Percentiles rank a stretch among this genome's conserved stretches.
Conservation (phyloP, 2,888 invertebrate genomes). For the Bugula neritina region DNA sequence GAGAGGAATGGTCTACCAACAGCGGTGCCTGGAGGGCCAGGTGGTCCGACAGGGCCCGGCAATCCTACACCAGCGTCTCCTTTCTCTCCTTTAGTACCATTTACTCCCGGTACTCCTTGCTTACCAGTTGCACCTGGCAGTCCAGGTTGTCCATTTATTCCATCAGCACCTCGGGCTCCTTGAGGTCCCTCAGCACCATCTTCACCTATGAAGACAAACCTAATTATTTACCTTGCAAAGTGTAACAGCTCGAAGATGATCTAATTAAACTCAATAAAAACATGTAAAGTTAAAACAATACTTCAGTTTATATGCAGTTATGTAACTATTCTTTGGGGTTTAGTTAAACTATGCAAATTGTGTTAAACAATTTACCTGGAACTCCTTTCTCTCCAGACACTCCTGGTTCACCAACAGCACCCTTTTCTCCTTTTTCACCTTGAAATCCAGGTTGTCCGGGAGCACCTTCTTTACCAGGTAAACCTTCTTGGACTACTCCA, state of each 20-base stretch:
- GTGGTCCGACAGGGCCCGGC: constrained; percentile 40
- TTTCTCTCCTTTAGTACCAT: constrained; percentile 30
- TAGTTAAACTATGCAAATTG: neutral
- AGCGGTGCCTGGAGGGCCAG: constrained; percentile 31
- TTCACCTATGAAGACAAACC: neutral
- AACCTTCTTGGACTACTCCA: neutral
- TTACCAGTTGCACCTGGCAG: constrained; percentile 32
- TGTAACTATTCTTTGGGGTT: neutral
- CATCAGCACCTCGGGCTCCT: constrained; percentile 8
- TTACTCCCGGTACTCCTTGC: constrained; percentile 31
- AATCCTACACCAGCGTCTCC: constrained; percentile 33
- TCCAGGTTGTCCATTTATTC: constrained; percentile 24
- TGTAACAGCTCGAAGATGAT: no score
- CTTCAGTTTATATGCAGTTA: no score
- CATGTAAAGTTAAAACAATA: no score
- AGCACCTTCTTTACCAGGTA: constrained; percentile 10
- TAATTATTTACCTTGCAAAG: no score
- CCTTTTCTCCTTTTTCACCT: constrained; percentile 10
- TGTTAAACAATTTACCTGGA: neutral
- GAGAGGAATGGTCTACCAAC: constrained; percentile 6
- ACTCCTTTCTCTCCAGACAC: neutral
- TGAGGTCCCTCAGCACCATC: constrained; percentile 19
- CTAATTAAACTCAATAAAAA: no score
- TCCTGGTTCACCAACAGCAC: neutral
- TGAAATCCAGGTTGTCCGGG: constrained; percentile 13